Evolutionary conservation across 1,140 invertebrate species (phyloP).

Genomic region (Solenopsis fugax): DNA sequence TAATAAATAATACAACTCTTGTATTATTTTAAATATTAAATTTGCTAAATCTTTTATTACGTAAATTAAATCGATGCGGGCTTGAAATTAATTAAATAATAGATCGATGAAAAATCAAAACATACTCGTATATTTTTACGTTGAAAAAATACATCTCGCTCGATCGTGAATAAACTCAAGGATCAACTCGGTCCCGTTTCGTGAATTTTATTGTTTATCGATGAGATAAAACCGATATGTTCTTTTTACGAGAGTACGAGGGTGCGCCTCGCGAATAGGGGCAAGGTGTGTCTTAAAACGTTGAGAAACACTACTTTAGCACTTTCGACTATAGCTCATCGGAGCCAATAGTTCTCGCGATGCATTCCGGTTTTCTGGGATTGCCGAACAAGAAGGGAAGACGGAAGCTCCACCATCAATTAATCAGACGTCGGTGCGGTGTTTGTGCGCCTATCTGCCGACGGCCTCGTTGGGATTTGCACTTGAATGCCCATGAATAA

Average conservation of each 20-base stretch:
- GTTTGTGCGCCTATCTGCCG: conserved; percentile 71
- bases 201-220: not conserved
- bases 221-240: not conserved
- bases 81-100: conserved; percentile 2
- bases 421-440: conserved; percentile 70
- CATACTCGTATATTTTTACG: not conserved
- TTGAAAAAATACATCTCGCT: not conserved
- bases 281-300: not conserved
- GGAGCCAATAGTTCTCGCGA: conserved; percentile 2
- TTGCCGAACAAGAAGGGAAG: conserved; percentile 57
- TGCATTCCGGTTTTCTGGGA: conserved; percentile 41
- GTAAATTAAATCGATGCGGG: not conserved
- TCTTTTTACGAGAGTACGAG: not conserved
- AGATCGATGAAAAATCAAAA: not conserved
- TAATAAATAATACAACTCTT: not conserved
- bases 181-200: not conserved
- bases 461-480: conserved; percentile 75
- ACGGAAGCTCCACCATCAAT: conserved; percentile 73
- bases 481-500: conserved; percentile 79
- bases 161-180: not conserved
- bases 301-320: not conserved
- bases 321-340: not conserved
- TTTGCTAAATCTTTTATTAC: not conserved
- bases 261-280: not conserved
- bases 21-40: not conserved